Conservation (phyloP, 1,140 invertebrate species). For the Microplitis demolitor region DNA sequence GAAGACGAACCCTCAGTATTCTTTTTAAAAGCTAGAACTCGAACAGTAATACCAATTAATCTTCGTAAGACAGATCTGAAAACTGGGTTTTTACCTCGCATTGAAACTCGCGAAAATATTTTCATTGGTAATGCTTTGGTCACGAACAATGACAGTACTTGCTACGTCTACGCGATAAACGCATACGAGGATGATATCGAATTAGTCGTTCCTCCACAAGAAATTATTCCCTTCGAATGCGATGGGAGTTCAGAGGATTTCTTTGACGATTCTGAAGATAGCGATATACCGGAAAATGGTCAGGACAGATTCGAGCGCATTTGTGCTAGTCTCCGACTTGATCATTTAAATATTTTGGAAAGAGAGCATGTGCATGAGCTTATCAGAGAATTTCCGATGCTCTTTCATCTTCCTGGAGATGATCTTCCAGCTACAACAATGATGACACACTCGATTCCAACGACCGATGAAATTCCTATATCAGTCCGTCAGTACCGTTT, state of each 20-base stretch:
- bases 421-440: too few species aligned
- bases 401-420: neutral
- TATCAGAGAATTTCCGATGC: neutral
- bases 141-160: neutral
- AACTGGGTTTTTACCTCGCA: neutral
- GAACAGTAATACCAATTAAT: neutral
- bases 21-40: too few species aligned
- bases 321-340: too few species aligned
- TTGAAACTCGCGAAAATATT: neutral
- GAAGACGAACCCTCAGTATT: too few species aligned
- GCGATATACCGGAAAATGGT: neutral
- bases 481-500: too few species aligned
- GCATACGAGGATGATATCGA: neutral
- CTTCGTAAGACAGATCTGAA: neutral
- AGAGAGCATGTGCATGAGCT: neutral
- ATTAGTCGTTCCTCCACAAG: neutral
- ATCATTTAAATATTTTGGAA: too few species aligned
- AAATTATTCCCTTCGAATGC: neutral
- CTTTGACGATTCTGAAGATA: neutral
- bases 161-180: too few species aligned
- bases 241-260: neutral
- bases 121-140: neutral
- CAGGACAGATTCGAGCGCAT: too few species aligned
- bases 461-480: too few species aligned
- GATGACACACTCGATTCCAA: too few species aligned